These are phyloP conservation scores for Pygoscelis adeliae DNA, from an alignment of 2,113 vertebrate species.

Conservation along the genomic window DNA sequence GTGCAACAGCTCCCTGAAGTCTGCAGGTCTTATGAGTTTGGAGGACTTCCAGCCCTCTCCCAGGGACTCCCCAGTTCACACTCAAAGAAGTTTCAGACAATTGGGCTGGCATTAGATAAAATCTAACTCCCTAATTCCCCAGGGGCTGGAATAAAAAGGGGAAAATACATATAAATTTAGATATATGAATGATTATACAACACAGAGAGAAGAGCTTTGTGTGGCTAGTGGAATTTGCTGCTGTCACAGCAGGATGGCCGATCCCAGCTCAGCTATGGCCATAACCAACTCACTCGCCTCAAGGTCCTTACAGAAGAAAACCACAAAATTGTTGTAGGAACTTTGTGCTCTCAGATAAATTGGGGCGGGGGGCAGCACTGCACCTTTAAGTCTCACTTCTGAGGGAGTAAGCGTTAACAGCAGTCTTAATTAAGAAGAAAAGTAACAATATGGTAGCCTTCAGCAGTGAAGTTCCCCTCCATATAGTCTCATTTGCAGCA, in stretches of 20 bases:
- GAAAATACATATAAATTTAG: neutral
- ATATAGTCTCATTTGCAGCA: neutral
- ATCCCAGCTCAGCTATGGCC: neutral
- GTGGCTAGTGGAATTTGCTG: neutral
- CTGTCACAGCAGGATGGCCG: neutral
- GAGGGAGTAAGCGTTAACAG: neutral
- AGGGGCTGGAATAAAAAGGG: neutral
- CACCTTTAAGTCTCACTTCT: neutral
- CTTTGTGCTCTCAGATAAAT: neutral
- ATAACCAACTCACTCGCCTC: neutral
- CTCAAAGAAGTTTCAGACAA: neutral
- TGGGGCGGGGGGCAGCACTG: neutral
- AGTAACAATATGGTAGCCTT: neutral
- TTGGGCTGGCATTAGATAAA: neutral
- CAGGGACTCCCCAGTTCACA: neutral
- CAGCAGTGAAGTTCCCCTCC: neutral
- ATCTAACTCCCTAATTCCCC: neutral
- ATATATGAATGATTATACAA: neutral
- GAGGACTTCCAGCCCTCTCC: constrained; percentile 11
- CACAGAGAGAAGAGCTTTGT: neutral
- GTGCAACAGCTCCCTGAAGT: neutral
- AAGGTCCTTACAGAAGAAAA: neutral
- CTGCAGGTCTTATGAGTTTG: neutral
- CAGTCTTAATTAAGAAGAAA: neutral
- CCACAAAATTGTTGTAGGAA: neutral